These are phyloP conservation scores for Solenopsis fugax DNA, from an alignment of 1,140 invertebrate genomes.

Conservation along the genomic window DNA sequence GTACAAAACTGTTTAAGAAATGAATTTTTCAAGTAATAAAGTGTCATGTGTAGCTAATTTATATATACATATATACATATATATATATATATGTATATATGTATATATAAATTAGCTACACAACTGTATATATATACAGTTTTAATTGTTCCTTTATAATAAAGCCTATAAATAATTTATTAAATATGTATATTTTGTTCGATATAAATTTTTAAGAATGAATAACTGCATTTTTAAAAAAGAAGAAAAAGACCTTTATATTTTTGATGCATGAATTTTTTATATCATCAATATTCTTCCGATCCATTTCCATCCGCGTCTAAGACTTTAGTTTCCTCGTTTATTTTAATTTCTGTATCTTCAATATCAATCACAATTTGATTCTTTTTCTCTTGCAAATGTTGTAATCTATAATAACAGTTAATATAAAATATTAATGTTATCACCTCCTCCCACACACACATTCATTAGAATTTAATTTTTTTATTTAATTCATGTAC, in stretches of 20 bases:
- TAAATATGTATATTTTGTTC: slow-evolving; percentile 21
- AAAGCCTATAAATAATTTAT: slow-evolving; percentile 56
- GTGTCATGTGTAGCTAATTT: too few relatives aligned
- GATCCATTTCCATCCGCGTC: slow-evolving; percentile 76
- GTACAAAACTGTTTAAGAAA: too few relatives aligned
- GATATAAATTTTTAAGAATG: neutral
- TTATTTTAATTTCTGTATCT: slow-evolving; percentile 79
- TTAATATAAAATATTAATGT: slow-evolving; percentile 32
- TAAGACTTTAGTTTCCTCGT: slow-evolving; percentile 75
- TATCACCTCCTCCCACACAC: too few relatives aligned
- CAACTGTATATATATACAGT: too few relatives aligned
- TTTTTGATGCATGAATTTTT: slow-evolving; percentile 68
- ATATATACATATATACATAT: too few relatives aligned
- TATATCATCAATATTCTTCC: slow-evolving; percentile 80
- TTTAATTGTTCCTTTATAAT: slow-evolving; percentile 72
- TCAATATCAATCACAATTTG: slow-evolving; percentile 71
- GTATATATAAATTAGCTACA: too few relatives aligned
- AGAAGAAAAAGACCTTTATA: slow-evolving; percentile 75
- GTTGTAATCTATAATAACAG: slow-evolving; percentile 75
- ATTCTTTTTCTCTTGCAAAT: slow-evolving; percentile 73
- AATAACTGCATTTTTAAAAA: neutral
- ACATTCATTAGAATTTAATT: too few relatives aligned
- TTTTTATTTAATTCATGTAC: slow-evolving; percentile 72
- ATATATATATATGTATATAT: too few relatives aligned
- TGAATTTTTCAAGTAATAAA: too few relatives aligned